Conservation (phyloP, 2,888 invertebrate species). For the Phyllotreta striolata region DNA sequence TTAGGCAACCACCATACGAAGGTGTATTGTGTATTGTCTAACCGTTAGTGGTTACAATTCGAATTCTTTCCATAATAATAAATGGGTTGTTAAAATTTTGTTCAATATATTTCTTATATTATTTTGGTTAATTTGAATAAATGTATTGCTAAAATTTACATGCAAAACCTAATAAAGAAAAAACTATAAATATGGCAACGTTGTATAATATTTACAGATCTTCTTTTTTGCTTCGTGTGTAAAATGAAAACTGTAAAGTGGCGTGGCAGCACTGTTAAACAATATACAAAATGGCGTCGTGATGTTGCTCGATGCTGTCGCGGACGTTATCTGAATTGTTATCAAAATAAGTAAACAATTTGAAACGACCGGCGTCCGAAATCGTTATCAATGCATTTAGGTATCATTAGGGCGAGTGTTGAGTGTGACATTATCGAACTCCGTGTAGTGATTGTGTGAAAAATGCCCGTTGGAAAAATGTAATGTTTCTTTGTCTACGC, state of each 20-base stretch:
- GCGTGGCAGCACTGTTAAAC: conserved; percentile 41
- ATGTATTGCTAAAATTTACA: no score
- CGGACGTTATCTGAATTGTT: conserved; percentile 49
- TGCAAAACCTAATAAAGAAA: no score
- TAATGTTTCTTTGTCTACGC: conserved; percentile 60
- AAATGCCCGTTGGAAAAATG: conserved; percentile 56
- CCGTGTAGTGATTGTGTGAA: conserved; percentile 48
- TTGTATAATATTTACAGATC: not conserved
- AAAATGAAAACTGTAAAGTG: conserved; percentile 2
- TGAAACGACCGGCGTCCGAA: conserved; percentile 42
- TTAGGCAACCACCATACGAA: no score
- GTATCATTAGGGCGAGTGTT: conserved; percentile 40
- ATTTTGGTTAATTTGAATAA: no score
- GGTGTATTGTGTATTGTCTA: no score
- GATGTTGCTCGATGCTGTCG: conserved; percentile 52
- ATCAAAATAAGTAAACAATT: conserved; percentile 50
- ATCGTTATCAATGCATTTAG: conserved; percentile 45
- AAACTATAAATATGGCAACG: no score
- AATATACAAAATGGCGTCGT: conserved; percentile 58
- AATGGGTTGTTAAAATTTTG: no score
- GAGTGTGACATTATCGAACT: conserved; percentile 37
- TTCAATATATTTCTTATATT: no score
- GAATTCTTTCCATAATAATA: no score
- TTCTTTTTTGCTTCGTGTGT: conserved; percentile 11
- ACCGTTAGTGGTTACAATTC: no score